Base-by-base conservation (phyloP, 2,888 invertebrate genomes). In the Habroteleia sp. region DNA sequence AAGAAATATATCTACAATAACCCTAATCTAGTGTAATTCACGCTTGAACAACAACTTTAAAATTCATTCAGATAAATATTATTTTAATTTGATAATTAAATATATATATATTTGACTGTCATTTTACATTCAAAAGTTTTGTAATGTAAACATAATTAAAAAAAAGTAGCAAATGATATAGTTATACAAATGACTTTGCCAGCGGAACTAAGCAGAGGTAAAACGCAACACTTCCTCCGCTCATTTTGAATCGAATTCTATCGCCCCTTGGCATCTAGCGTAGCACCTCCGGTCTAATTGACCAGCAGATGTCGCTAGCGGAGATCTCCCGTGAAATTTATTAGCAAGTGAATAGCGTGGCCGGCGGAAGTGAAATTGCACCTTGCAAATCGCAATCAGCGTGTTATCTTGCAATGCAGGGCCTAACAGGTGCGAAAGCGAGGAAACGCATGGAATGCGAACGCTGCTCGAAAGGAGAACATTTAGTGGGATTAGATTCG, bases 401-500 rank as follows among this genome's bases (percentile, higher is more conserved):
- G 17, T 29, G 60, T 69, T 74, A 74, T 74, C 74, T 63, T 35
- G 46, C 69, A 41, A 31, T 42, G 42, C 63, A 13, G 39, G 69
- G 63, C 14, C 56, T 74, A 63, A 68, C 74, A 68, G 74, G 74
- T 63, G 68, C 58, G 68, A 71, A 75, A 13, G 66, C 72, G 73
- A 78, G 79, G 78, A 79, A 82, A 77, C 77, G 78, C 69, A 54
- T 62, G 76, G 79, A 68, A 50, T 66, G 77, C 79, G 81, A 79
- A 78, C 78, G 52, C 48, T 66, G 39, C 60, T 44, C 35, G 20
- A 66, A 71, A 65, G 78, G 73, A 78, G 5, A 80, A 72, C 76
- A 58, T 74, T 79, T 77, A 78, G 79, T 74, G 74, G 79, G 79
- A 82, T 83, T 83, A 82, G 79, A 81, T 81, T 81, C 82, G 77